Conservation (phyloP, 1,140 invertebrate species). For the Glossosoma conforme region DNA sequence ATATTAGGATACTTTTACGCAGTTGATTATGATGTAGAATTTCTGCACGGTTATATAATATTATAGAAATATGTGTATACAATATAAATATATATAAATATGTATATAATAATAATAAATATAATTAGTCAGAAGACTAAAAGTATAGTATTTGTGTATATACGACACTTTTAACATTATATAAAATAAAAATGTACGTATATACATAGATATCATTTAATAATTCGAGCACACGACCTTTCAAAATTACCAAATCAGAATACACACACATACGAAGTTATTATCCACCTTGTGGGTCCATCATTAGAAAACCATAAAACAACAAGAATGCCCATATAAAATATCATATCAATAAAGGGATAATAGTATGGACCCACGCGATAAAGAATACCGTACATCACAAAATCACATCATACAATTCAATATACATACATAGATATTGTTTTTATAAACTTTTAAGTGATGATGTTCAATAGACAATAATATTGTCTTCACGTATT, state of each 20-base stretch:
- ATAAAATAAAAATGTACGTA: slow-evolving; percentile 7
- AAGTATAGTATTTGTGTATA: slow-evolving; percentile 3
- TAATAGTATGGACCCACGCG: slow-evolving; percentile 1
- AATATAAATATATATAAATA: neutral
- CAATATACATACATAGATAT: slow-evolving; percentile 1
- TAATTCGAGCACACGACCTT: slow-evolving; percentile 3
- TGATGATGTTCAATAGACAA: too few species aligned
- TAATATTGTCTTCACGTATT: too few species aligned
- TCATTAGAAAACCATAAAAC: slow-evolving; percentile 8
- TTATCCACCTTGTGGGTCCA: neutral
- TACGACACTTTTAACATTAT: neutral
- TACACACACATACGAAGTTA: slow-evolving; percentile 2
- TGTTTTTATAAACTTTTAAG: too few species aligned
- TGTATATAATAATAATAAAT: neutral
- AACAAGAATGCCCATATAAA: slow-evolving; percentile 4
- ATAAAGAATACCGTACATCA: neutral
- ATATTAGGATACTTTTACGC: neutral
- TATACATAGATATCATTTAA: slow-evolving; percentile 11
- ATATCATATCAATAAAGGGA: neutral
- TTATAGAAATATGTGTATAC: neutral
- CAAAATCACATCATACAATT: neutral
- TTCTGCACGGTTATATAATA: neutral
- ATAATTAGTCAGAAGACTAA: neutral
- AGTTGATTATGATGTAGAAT: neutral
- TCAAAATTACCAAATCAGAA: slow-evolving; percentile 3